These are phyloP conservation scores for Dyspetes luteomarginatus DNA, from an alignment of 2,888 invertebrate species.

Conservation along the genomic window DNA sequence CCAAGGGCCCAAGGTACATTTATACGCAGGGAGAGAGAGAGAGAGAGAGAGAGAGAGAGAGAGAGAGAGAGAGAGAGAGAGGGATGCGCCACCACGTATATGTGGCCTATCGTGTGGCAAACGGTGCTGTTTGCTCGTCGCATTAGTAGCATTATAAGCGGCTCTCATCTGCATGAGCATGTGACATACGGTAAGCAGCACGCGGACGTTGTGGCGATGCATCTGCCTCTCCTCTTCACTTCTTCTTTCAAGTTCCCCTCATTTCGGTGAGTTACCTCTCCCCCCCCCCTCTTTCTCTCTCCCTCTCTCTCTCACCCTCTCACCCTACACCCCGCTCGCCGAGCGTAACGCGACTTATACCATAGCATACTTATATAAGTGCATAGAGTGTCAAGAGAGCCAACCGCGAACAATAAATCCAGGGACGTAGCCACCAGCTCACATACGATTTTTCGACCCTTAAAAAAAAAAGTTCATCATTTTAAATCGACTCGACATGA, in stretches of 20 bases:
- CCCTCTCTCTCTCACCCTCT: constrained; percentile 50
- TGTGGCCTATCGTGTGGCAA: constrained; percentile 60
- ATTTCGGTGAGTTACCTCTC: no score
- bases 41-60: background rate
- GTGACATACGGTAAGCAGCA: constrained; percentile 78
- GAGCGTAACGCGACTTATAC: constrained; percentile 53
- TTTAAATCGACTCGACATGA: no score
- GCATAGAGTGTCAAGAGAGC: constrained; percentile 6
- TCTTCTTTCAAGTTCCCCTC: no score
- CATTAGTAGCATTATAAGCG: constrained; percentile 75
- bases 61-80: background rate
- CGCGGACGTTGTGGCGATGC: constrained; percentile 71
- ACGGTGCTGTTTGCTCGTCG: constrained; percentile 72
- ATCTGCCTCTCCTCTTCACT: constrained; percentile 77
- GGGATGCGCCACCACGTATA: background rate
- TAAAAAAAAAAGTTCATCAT: no score
- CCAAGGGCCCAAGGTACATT: constrained; percentile 41
- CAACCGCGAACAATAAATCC: constrained; percentile 40
- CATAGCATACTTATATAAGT: constrained; percentile 21
- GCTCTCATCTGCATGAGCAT: constrained; percentile 78
- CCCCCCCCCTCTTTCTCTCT: constrained; percentile 58
- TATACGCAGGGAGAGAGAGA: background rate
- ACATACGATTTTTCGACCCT: background rate
- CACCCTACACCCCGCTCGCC: constrained; percentile 53
- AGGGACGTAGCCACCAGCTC: constrained; percentile 40